Evolutionary conservation across 2,113 vertebrate species (phyloP).

Genomic region (Porphyrio hochstetteri): DNA sequence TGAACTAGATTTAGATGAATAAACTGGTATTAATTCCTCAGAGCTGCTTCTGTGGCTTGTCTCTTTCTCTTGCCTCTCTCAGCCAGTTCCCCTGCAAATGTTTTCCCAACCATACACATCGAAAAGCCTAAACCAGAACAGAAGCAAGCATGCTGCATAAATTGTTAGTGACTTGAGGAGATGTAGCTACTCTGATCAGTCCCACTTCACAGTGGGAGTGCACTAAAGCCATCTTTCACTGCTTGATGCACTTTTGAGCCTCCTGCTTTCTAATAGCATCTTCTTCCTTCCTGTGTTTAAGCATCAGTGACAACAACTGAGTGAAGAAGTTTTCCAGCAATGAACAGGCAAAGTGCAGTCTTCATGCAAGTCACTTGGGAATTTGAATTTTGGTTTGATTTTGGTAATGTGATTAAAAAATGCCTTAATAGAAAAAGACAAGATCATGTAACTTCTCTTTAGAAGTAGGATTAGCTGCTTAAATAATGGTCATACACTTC

Average conservation of each 20-base stretch:
- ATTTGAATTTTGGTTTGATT: not conserved
- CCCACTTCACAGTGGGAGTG: not conserved
- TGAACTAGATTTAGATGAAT: not conserved
- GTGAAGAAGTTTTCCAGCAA: not conserved
- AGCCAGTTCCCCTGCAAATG: not conserved
- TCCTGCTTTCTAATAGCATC: not conserved
- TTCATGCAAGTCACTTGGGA: rapidly evolving
- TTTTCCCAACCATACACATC: not conserved
- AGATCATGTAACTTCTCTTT: not conserved
- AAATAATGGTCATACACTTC: not conserved
- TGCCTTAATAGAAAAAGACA: not conserved
- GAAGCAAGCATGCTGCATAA: not conserved
- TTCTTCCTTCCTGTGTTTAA: not conserved
- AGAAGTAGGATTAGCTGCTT: not conserved
- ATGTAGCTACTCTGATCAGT: not conserved
- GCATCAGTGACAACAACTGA: not conserved
- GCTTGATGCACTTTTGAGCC: not conserved
- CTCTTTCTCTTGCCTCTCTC: not conserved
- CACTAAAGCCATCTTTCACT: not conserved
- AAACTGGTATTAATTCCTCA: not conserved
- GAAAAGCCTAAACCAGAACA: not conserved
- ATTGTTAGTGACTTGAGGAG: not conserved
- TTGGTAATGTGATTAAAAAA: not conserved
- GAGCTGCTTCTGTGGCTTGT: not conserved
- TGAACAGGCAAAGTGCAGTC: not conserved